Conservation (phyloP, 2,888 invertebrate species). For the Oligia strigilis region DNA sequence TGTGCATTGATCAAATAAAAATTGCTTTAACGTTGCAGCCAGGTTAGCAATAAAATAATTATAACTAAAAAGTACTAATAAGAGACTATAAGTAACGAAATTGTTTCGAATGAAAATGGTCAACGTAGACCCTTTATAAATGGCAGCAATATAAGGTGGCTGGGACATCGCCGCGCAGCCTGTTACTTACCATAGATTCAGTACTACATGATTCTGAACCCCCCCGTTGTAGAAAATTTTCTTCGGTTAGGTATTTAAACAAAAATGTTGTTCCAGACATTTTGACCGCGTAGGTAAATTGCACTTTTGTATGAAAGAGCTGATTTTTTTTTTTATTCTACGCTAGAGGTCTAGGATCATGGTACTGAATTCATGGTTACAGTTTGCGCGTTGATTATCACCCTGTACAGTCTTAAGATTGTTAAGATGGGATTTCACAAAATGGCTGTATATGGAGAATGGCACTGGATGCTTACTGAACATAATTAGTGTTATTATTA, state of each 20-base stretch:
- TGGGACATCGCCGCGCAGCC: not conserved
- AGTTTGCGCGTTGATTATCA: not conserved
- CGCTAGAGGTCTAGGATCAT: no score
- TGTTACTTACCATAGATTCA: no score
- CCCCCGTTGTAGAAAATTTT: no score
- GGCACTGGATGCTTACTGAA: not conserved
- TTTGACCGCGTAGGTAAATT: not conserved
- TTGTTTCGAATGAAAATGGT: not conserved
- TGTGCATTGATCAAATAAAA: not conserved
- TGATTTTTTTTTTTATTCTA: not conserved
- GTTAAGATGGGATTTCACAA: conserved; percentile 16
- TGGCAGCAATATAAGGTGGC: not conserved
- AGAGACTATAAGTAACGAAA: not conserved
- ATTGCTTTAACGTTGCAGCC: not conserved
- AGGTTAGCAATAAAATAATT: not conserved
- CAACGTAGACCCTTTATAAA: not conserved
- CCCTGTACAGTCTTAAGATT: conserved; percentile 1
- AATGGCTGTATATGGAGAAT: not conserved
- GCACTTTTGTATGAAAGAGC: not conserved
- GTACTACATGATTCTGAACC: no score
- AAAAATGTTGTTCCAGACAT: no score
- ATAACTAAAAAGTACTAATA: not conserved
- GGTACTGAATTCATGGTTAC: no score
- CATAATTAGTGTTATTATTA: conserved; percentile 14
- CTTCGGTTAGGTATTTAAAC: no score